Base-by-base conservation (phyloP, 2,888 invertebrate genomes). In the Drosophila demipolita region DNA sequence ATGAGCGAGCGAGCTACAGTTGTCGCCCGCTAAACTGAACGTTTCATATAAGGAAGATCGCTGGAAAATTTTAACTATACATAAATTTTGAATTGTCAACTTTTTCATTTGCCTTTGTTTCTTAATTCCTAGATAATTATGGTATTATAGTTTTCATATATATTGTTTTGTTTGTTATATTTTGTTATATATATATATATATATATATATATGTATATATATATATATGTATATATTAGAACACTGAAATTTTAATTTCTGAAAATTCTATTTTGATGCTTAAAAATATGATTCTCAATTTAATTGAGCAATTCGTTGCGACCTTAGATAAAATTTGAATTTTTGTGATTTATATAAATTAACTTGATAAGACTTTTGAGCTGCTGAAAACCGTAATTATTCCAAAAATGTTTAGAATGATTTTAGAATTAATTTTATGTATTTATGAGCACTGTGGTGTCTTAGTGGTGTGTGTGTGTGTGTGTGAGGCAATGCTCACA, bases 401-500 rank as follows among this genome's bases (percentile, higher is more conserved):
- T n/a, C 11, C 11, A 6, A 20, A 12, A 20, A 20, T 20, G 20
- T 12, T 7, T 20, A 0, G 42, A 20, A 45, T 45, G 3, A 20
- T 12, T 45, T 20, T 7, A 3, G 20, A 54, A 26, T 55, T 36
- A 26, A 12, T 7, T 55, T 45, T 20, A 15, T 15, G 12, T 12
- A 38, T n/a, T 12, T 38, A 36, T 20, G 55, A 55, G 36, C 55
- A n/a, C 55, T 55, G 36, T 55, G 12, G 23, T 38, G 29, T 52
- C 12, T 40, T 17, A 9, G 20, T 57, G 32, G 36, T 12, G 55
- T n/a, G 35, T 36, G 23, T 38, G 35, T 54, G 23, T 38, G 33
- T 52, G 64, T 53, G 26, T 75, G 81, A 33, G 45, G n/a, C 66
- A 65, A 65, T 12, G 62, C 32, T 55, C 58, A 33, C 52, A 68